Percentiles rank a stretch among this genome's conserved stretches.
These are phyloP conservation scores for Leptestheria dahalacensis DNA, from an alignment of 1,140 invertebrate genomes.

Conservation along the genomic window DNA sequence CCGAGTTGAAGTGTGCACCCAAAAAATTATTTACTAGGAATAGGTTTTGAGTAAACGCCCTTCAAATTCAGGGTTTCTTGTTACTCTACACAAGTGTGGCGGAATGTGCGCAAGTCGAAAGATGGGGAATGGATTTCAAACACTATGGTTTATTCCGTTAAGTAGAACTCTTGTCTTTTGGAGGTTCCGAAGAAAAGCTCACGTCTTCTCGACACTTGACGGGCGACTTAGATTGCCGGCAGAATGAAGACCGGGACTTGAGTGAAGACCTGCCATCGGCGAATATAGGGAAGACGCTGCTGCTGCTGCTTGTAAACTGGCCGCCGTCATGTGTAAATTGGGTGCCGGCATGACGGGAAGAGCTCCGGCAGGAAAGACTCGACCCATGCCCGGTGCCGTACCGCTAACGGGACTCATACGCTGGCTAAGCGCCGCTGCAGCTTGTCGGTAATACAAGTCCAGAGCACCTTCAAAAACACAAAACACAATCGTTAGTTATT, in stretches of 20 bases:
- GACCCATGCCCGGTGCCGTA: not conserved
- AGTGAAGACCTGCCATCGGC: not conserved
- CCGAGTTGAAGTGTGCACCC: too few species aligned
- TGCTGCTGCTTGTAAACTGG: not conserved
- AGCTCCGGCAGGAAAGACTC: not conserved
- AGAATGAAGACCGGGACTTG: not conserved
- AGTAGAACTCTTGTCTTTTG: not conserved
- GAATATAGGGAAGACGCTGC: not conserved
- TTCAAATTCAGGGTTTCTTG: too few species aligned
- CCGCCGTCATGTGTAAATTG: conserved; percentile 1
- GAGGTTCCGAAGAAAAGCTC: not conserved
- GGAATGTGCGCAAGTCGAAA: too few species aligned
- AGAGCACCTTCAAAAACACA: conserved; percentile 10
- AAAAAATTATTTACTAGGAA: too few species aligned
- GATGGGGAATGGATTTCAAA: too few species aligned
- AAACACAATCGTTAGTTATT: too few species aligned
- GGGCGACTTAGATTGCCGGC: conserved; percentile 10
- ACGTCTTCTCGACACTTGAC: conserved; percentile 14
- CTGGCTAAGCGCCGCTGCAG: conserved; percentile 10
- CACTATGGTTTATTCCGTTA: not conserved
- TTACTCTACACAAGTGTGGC: too few species aligned
- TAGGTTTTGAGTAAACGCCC: too few species aligned
- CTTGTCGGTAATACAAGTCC: conserved; percentile 15
- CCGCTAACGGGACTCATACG: not conserved
- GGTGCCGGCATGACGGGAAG: not conserved